Percentiles rank a stretch among this genome's conserved stretches.
Evolutionary conservation across 2,797 vertebrate genomes (phyloP).

Genomic region (Myotis daubentonii): DNA sequence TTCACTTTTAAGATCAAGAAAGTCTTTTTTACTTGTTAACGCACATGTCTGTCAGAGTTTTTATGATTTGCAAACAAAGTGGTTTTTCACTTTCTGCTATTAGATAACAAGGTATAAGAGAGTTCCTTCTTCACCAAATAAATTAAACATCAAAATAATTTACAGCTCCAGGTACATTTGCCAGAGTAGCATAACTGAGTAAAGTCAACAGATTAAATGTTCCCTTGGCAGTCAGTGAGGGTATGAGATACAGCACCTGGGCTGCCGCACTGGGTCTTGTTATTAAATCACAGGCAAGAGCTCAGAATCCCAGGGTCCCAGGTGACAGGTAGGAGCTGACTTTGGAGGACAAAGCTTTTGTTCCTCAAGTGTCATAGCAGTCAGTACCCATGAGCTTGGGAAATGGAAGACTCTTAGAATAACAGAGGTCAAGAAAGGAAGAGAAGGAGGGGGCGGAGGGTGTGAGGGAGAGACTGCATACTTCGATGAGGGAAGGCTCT

Average conservation of each 20-base stretch:
- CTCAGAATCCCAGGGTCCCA: slow-evolving; percentile 11
- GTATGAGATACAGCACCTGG: slow-evolving; percentile 83
- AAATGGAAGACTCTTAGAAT: slow-evolving; percentile 37
- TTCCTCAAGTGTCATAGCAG: neutral
- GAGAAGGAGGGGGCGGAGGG: neutral
- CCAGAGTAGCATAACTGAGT: slow-evolving; percentile 73
- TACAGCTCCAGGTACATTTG: slow-evolving; percentile 64
- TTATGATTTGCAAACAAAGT: slow-evolving; percentile 67
- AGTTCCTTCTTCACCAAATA: slow-evolving; percentile 70
- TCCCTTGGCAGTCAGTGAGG: slow-evolving; percentile 71
- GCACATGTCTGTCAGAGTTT: slow-evolving; percentile 62
- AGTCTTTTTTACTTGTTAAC: slow-evolving; percentile 43
- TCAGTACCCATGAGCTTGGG: neutral
- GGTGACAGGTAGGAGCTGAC: slow-evolving; percentile 1
- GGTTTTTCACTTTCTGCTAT: slow-evolving; percentile 73
- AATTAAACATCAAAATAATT: slow-evolving; percentile 73
- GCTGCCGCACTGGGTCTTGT: slow-evolving; percentile 40
- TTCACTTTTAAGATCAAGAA: slow-evolving; percentile 37
- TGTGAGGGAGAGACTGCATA: neutral
- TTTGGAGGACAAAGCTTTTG: neutral
- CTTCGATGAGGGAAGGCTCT: neutral
- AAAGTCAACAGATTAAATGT: slow-evolving; percentile 75
- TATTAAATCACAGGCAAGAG: slow-evolving; percentile 75
- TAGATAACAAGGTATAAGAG: slow-evolving; percentile 67
- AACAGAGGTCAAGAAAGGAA: neutral